phyloP scores from a whole-genome alignment of 2,797 vertebrate genomes.

The Acanthurus tractus region DNA sequence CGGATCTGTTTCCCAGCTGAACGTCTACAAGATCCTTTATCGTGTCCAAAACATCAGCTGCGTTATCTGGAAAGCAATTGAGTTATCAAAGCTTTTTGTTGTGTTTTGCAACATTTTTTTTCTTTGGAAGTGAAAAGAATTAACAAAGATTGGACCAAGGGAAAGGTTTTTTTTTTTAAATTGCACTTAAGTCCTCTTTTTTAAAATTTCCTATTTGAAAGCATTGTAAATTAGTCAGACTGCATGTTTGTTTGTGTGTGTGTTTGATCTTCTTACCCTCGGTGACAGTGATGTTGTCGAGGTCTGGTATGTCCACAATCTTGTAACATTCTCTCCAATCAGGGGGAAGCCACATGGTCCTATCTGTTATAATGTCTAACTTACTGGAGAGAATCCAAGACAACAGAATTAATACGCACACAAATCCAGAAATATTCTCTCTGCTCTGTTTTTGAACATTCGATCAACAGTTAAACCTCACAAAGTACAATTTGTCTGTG shows the following conservation, averaged over 20 bases:
- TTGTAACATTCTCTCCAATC: constrained; percentile 74
- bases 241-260: neutral
- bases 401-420: neutral
- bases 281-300: constrained; percentile 81
- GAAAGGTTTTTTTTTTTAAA: too few species aligned
- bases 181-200: too few species aligned
- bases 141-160: too few species aligned
- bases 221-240: too few species aligned
- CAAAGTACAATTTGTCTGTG: neutral
- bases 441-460: neutral
- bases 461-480: neutral
- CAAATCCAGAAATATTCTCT: neutral
- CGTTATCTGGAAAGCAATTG: constrained; percentile 83
- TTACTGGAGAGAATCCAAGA: constrained; percentile 63
- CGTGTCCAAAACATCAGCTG: constrained; percentile 82
- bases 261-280: constrained; percentile 71
- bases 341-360: constrained; percentile 76
- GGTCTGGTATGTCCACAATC: constrained; percentile 68
- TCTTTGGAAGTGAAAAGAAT: too few species aligned
- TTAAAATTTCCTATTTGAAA: too few species aligned
- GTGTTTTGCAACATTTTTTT: neutral
- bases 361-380: constrained; percentile 74
- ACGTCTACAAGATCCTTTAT: constrained; percentile 84
- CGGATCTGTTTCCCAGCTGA: constrained; percentile 43
- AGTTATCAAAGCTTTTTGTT: neutral